Evolutionary conservation across 2,888 invertebrate genomes (phyloP).

Genomic region (Pyrgus malvae): DNA sequence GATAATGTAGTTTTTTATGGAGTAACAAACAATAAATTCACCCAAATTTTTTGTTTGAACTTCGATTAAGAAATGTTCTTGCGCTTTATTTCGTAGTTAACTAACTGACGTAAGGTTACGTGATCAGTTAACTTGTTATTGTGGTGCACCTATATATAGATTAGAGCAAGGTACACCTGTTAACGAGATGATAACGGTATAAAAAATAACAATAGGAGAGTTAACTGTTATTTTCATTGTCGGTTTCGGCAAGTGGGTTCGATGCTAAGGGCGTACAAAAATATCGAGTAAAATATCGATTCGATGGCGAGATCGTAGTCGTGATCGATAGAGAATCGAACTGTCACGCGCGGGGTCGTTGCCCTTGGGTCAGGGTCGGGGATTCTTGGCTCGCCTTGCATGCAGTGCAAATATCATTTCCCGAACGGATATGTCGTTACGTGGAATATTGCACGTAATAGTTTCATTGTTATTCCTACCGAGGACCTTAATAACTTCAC

Average conservation of each 20-base stretch:
- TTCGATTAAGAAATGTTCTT: slow-evolving; percentile 14
- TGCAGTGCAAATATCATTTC: slow-evolving; percentile 65
- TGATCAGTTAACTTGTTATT: slow-evolving; percentile 11
- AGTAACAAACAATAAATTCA: slow-evolving; percentile 12
- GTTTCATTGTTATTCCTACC: slow-evolving; percentile 69
- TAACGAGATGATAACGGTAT: slow-evolving; percentile 65
- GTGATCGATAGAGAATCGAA: slow-evolving; percentile 81
- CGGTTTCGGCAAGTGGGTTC: slow-evolving; percentile 56
- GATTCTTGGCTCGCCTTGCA: slow-evolving; percentile 56
- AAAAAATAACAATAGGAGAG: slow-evolving; percentile 60
- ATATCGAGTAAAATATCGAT: slow-evolving; percentile 64
- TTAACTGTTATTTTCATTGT: slow-evolving; percentile 63
- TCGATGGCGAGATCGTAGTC: slow-evolving; percentile 67
- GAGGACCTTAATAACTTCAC: slow-evolving; percentile 23
- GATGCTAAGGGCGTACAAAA: slow-evolving; percentile 58
- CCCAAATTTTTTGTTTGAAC: slow-evolving; percentile 7
- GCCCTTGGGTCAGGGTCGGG: slow-evolving; percentile 77
- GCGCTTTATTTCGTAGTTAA: slow-evolving; percentile 17
- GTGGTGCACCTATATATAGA: slow-evolving; percentile 6
- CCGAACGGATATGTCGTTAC: slow-evolving; percentile 67
- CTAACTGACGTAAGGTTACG: slow-evolving; percentile 17
- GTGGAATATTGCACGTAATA: slow-evolving; percentile 68
- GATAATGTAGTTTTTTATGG: slow-evolving; percentile 8
- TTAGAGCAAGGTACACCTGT: slow-evolving; percentile 53
- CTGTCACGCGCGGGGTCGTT: slow-evolving; percentile 77